A percentile compares a stretch with the other conserved stretches of the same genome.
These are phyloP conservation scores for Chitala chitala DNA, from an alignment of 2,113 vertebrate species.

Conservation along the genomic window DNA sequence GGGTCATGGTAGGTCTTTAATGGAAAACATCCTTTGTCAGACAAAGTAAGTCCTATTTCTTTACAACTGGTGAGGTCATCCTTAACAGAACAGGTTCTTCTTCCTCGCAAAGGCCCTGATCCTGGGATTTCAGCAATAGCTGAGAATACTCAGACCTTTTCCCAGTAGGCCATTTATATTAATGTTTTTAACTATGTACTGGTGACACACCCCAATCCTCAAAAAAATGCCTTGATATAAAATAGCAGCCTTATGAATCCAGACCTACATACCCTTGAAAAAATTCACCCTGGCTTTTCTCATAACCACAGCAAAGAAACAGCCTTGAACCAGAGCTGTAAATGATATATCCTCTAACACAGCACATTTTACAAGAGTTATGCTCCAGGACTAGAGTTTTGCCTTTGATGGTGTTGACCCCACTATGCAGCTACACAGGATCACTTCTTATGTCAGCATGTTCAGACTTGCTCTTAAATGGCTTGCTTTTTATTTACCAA, in stretches of 20 bases:
- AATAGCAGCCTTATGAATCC: not conserved
- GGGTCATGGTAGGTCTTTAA: too few relatives aligned
- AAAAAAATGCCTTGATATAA: not conserved
- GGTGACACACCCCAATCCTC: too few relatives aligned
- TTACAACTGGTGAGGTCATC: too few relatives aligned
- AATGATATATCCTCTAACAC: conserved; percentile 17
- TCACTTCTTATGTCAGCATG: not conserved
- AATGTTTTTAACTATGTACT: too few relatives aligned
- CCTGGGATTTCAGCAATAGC: too few relatives aligned
- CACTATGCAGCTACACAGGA: not conserved
- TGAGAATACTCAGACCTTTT: too few relatives aligned
- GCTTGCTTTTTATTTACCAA: conserved; percentile 8
- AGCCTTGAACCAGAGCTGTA: not conserved
- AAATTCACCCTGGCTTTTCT: not conserved
- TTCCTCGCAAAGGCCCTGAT: too few relatives aligned
- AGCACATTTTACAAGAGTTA: conserved; percentile 12
- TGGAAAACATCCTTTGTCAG: too few relatives aligned
- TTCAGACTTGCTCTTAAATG: not conserved
- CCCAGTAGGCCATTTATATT: too few relatives aligned
- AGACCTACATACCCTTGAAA: not conserved
- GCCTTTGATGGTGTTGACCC: not conserved
- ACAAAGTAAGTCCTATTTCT: too few relatives aligned
- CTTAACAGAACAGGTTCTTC: too few relatives aligned
- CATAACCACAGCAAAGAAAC: conserved; percentile 1
- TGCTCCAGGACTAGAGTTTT: conserved; percentile 6